Base-by-base conservation (phyloP, 2,888 invertebrate species). In the Drosophila mulleri region DNA sequence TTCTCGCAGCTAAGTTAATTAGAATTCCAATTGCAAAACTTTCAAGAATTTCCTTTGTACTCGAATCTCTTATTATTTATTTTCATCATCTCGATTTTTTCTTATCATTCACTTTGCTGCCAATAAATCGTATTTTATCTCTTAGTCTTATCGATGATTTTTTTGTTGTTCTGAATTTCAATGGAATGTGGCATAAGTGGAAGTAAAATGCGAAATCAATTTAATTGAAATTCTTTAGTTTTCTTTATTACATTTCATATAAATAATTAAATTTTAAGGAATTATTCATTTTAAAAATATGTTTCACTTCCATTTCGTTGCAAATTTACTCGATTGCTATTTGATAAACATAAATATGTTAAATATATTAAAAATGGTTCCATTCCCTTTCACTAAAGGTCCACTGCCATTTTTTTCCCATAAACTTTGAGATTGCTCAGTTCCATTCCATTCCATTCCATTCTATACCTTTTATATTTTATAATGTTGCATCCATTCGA, bases 21-120 rank as follows among this genome's bases (percentile, higher is more conserved):
- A 11, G 39, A 67, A 41, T 62, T 41, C 39, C 47, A 63, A 12
- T 32, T 39, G 39, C 12, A 47, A 32, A 39, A 35, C 32, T 60
- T 12, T 60, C 8, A 35, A 26, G 42, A 18, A 32, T 57, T 57
- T 35, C 44, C 47, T 59, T 59, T 63, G 12, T 29, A 57, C 62
- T 37, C 18, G 26, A 26, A 14, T 37, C 52, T 37, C 2, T 37
- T 23, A 23, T 37, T 53, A 39, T 41, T n/a, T 54, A 39, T 41
- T 39, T 41, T 12, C 23, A 37, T 39, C 35, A 26, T 23, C 37
- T 23, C 39, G 26, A n/a, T 48, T 48, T 39, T n/a, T 11, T 26
- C 53, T 41, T 41, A 54, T 53, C 53, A 39, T 39, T 39, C 23
- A 39, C 23, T 54, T 26, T 26, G 26, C 41, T 41, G 41, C 16